Evolutionary conservation across 2,888 invertebrate genomes (phyloP).

Genomic region (Charanyca ferruginea): DNA sequence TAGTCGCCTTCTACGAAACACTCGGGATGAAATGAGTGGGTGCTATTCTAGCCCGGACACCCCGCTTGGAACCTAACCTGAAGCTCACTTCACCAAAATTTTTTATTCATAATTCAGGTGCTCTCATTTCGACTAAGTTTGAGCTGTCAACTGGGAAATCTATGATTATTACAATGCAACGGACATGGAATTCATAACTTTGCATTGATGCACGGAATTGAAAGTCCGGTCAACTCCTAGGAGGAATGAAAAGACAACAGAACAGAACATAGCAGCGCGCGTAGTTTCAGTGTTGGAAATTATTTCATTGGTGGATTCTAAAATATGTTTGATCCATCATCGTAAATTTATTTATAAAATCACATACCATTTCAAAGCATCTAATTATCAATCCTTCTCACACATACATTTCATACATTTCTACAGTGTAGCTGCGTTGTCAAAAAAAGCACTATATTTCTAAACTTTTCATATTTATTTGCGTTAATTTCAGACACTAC

Average conservation of each 20-base stretch:
- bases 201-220: slow-evolving; percentile 22
- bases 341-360: no score
- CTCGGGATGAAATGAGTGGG: no score
- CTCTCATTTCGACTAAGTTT: not conserved
- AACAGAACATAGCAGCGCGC: no score
- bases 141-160: slow-evolving; percentile 10
- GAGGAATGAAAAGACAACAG: not conserved
- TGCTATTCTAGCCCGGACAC: no score
- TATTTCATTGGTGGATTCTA: not conserved
- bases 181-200: slow-evolving; percentile 16
- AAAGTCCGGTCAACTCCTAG: not conserved
- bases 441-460: not conserved
- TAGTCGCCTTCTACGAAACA: no score
- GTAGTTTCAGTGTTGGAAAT: not conserved
- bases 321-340: no score
- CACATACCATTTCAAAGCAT: no score
- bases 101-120: no score
- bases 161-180: not conserved
- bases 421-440: slow-evolving; percentile 13
- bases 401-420: no score
- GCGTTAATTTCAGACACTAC: not conserved
- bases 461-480: not conserved
- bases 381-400: no score
- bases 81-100: no score
- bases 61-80: no score